Percentiles rank a stretch among this genome's conserved stretches.
phyloP scores from a whole-genome alignment of 2,113 vertebrate species.

The Crotalus helleri region DNA sequence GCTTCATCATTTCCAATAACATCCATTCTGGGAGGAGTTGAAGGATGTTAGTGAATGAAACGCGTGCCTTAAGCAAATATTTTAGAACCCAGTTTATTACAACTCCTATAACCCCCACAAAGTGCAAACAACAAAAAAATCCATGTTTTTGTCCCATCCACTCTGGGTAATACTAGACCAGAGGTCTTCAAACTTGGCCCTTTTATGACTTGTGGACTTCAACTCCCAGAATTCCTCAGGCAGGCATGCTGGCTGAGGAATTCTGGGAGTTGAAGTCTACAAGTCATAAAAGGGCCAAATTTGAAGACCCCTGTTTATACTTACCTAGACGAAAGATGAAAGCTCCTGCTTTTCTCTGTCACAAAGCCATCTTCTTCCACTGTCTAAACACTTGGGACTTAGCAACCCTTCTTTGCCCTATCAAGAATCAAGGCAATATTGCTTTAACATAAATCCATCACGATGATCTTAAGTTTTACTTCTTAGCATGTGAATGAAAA shows the following conservation, averaged over 20 bases:
- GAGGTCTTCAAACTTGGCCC: too few species aligned
- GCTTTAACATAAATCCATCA: not conserved
- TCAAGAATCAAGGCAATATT: not conserved
- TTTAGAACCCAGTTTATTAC: too few species aligned
- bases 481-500: not conserved
- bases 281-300: too few species aligned
- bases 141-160: too few species aligned
- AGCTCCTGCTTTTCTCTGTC: not conserved
- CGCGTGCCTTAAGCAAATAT: not conserved
- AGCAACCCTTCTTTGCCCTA: not conserved
- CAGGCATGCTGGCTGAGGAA: too few species aligned
- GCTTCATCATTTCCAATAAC: not conserved
- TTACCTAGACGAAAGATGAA: not conserved
- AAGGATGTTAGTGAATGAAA: not conserved
- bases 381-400: not conserved
- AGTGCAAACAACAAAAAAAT: too few species aligned
- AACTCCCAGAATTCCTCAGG: too few species aligned
- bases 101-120: too few species aligned
- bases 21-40: not conserved
- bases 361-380: not conserved
- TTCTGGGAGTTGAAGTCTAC: too few species aligned
- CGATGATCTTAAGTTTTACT: not conserved
- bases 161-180: not conserved
- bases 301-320: not conserved
- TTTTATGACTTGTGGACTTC: too few species aligned